Evolutionary conservation across 2,797 vertebrate species (phyloP).

Genomic region (Pseudochirops corinnae): DNA sequence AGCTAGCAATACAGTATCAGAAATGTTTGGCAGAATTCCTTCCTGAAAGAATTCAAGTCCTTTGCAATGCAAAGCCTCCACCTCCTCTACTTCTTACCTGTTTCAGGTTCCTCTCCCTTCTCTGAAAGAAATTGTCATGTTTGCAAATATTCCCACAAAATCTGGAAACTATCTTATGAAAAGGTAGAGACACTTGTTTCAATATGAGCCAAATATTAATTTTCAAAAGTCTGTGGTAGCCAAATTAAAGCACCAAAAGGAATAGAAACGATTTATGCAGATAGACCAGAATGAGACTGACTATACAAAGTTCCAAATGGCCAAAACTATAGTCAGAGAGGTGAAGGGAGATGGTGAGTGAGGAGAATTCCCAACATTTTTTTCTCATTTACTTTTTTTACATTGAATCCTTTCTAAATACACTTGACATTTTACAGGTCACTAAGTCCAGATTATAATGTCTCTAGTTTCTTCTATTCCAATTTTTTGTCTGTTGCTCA

Average conservation of each 20-base stretch:
- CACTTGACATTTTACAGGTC: neutral
- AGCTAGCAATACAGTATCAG: neutral
- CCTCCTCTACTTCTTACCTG: neutral
- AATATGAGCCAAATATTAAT: slow-evolving; percentile 15
- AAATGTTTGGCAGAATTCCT: neutral
- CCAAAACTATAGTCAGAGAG: slow-evolving; percentile 9
- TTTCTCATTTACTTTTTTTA: neutral
- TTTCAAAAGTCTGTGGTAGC: slow-evolving; percentile 2
- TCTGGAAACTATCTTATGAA: neutral
- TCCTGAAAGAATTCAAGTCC: neutral
- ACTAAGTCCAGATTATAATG: neutral
- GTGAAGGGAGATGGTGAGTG: neutral
- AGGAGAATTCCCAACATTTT: neutral
- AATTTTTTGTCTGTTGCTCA: slow-evolving; percentile 22
- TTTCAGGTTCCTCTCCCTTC: neutral
- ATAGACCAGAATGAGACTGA: slow-evolving; percentile 17
- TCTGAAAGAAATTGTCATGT: neutral
- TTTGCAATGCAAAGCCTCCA: neutral
- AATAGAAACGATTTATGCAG: slow-evolving; percentile 1
- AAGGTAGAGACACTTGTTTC: neutral
- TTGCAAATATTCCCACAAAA: neutral
- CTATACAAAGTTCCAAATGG: neutral
- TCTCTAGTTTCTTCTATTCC: neutral
- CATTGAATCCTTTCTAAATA: neutral
- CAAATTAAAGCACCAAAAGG: slow-evolving; percentile 26